Base-by-base conservation (phyloP, 1,140 invertebrate species). In the Contarinia nasturtii region DNA sequence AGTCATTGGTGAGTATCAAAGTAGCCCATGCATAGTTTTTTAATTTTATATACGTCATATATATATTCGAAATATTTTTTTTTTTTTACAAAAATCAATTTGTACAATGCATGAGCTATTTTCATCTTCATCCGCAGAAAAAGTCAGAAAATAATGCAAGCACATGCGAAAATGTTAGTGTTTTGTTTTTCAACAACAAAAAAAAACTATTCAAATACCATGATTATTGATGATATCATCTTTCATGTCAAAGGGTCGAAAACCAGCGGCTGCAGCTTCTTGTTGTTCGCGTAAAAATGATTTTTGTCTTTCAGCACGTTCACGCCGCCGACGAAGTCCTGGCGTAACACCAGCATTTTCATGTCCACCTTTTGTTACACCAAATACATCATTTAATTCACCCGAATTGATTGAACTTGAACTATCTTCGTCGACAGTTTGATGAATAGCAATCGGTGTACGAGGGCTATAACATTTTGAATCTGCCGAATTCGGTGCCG, bases 231-330 rank as follows among this genome's bases (percentile, higher is more conserved):
- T 57, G 44, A 63, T 57, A 48, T 71, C 70, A 41, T 71, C 63
- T 45, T 62, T 62, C 53, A 54, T 63, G 57, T 64, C 66, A 48
- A 61, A 59, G 52, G 53, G 69, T 59, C 62, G 67, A 55, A 68
- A 66, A 55, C 59, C 59, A 50, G 70, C 72, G 50, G 72, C 73
- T 40, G 67, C 69, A 43, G 70, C 72, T 63, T 80, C 76, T 60
- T 79, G 82, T 57, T 87, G 83, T 57, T 87, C 83, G 58, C 77
- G 76, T 53, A 86, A 76, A 60, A 86, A 81, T 55, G 76, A 80
- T 50, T 79, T 72, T 59, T 90, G 85, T 52, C 84, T 70, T 59
- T 86, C 80, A 7, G 81, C 80, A 48, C 84, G 71, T 63, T 85
- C 81, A 38, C 81, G 65, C 46, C 83, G 67, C 48, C 80, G 67